Base-by-base conservation (phyloP, 1,140 invertebrate genomes). In the Archivesica marissinica region DNA sequence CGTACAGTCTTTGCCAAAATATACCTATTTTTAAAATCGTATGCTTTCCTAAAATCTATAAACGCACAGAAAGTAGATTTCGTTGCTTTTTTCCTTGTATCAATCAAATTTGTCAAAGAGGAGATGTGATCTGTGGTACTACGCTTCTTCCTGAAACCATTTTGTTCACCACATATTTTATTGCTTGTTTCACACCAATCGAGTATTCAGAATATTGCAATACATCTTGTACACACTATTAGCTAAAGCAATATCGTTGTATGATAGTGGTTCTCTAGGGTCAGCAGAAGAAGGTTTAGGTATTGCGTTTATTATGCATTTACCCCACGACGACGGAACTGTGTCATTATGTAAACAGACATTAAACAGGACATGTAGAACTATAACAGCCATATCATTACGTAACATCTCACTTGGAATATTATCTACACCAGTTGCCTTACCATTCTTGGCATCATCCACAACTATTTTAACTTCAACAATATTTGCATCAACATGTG, bases 221-320 rank as follows among this genome's bases (percentile, higher is more conserved):
- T 79, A 79, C 9, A 79, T 7, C 44, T 79, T 79, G 38, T 61
- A 79, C 25, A 79, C 54, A 64, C 9, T 23, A 64, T 35, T 61
- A 33, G 76, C n/a, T 25, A 79, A 64, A 25, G 70, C 41, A 17
- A 74, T 44, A 23, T 25, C 74, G 20, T 50, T 77, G 25, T 77
- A 77, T 28, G 74, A 79, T 50, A 79, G 11, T 11, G 76, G 76
- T n/a, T 79, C 38, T 54, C 76, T 79, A 11, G 76, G 47, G 41
- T 79, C 76, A 2, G 35, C 11, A 13, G 33, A 61, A 33, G 35
- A 11, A 25, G 76, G 64, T 33, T 76, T 76, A 76, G 74, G 74
- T 54, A 76, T 76, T 33, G 50, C 47, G 38, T 76, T 61, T n/a
- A 85, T 85, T n/a, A 85, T 79, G n/a, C 72, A 33, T 30, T 68